Evolutionary conservation across 1,140 invertebrate genomes (phyloP), one percentile per base, ranked within the genome.

Genomic region (Drosophila virilis): DNA sequence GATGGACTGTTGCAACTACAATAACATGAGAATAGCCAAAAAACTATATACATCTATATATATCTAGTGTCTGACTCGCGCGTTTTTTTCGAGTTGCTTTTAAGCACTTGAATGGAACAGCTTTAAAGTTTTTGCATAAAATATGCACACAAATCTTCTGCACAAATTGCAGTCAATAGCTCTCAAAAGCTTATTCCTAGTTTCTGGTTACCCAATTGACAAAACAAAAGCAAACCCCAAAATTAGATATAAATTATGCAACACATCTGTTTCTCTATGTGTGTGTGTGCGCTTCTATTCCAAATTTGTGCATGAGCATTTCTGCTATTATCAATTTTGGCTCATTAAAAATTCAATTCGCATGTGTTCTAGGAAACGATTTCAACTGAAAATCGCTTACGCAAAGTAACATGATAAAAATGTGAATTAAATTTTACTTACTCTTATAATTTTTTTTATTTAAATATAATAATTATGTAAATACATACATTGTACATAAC

Each of bases 181-280:
- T 60, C 46, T 65, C 22, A 54, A 61, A 62, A 68, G 82, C 83
- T 88, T 82, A 86, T 58, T 68, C 76, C 64, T 88, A 86, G 68
- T 82, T 78, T 78, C 74, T 62, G 78, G 83, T 82, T 76, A 57
- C 45, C 71, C 71, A 80, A 74, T 88, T 78, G 76, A 88, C 78
- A 88, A 67, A 74, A 70, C 57, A 77, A 74, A 75, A 77, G 74
- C 77, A 51, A 70, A 67, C 64, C 58, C 45, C 52, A 32, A 83
- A 88, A 79, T 86, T 72, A 74, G 38, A 79, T 62, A 83, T 88
- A 88, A 88, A 86, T 86, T 77, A 86, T 86, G 79, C 79, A 88
- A 42, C 54, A 22, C 71, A 32, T 66, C 54, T 69, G 71, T 57
- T 46, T 51, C 6, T 15, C 4, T 54, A 13, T 59, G 40, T 59